A percentile compares a stretch with the other conserved stretches of the same genome.
Conservation (phyloP, 2,888 invertebrate species). For the Temnothorax rugatulus region DNA sequence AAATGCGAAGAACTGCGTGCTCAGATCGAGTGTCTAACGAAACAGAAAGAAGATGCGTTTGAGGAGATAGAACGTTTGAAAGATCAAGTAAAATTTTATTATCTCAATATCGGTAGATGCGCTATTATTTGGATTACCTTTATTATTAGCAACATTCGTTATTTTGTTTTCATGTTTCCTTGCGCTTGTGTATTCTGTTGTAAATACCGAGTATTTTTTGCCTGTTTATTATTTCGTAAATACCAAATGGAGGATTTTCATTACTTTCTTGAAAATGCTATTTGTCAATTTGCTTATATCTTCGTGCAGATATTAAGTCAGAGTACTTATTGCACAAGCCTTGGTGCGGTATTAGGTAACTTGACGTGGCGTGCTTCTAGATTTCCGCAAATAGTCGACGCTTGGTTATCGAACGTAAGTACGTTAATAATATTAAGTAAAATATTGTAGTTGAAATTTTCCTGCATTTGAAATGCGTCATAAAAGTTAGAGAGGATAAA, state of each 20-base stretch:
- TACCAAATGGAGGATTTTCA: neutral
- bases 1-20: conserved; percentile 70
- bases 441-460: conserved; percentile 2
- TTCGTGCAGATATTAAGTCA: conserved; percentile 76
- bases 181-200: neutral
- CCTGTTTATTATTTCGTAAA: neutral
- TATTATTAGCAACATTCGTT: neutral
- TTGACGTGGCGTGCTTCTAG: conserved; percentile 85
- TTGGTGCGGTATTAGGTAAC: conserved; percentile 84
- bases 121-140: neutral
- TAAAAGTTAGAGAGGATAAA: neutral
- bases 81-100: conserved; percentile 72
- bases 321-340: conserved; percentile 84
- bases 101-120: neutral
- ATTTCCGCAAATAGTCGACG: conserved; percentile 80
- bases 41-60: conserved; percentile 63
- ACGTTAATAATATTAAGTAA: neutral
- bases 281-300: neutral
- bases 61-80: conserved; percentile 76
- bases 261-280: neutral
- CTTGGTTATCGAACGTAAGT: conserved; percentile 82
- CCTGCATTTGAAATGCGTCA: neutral
- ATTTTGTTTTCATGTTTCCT: neutral
- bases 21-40: conserved; percentile 69
- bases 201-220: neutral